Base-by-base conservation (phyloP, 2,888 invertebrate species). In the Platerodrilus igneus region DNA sequence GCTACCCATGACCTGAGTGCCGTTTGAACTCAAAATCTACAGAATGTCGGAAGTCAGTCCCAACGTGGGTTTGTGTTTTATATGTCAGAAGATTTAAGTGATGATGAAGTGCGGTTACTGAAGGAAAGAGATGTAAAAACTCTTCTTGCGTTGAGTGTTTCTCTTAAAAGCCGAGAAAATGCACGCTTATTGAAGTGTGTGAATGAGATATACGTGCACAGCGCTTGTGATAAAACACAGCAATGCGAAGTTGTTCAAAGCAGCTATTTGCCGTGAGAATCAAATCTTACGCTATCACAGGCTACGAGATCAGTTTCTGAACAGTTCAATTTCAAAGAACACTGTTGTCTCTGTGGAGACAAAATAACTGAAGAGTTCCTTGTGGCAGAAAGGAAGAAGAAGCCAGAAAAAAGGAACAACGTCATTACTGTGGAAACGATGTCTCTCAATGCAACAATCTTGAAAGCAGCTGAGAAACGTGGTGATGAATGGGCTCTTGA, bases 251-350 rank as follows among this genome's bases (percentile, higher is more conserved):
- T 3, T 22, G 22, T 9, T 22, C 3, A 3, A 4, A 3, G 22
- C 22, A 10, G 8, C 8, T 22, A 22, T 22, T 22, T 10, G 22
- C 9, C 22, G 22, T 9, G 22, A 10, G 9, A 10, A 10, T 22
- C 3, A 22, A 8, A 8, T 22, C n/a, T 4, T 10, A 9, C 22
- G 5, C n/a, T 4, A 22, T 4, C 9, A 3, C 4, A 22, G 3
- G 22, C 22, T 10, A 6, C 3, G 8, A 4, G 78, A 18, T 75
- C 63, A 7, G 73, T 72, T 53, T 78, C 77, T 3, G 77, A 70
- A 15, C 80, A 68, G 55, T 81, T 77, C 14, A 73, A 72, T 56
- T 84, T 83, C 31, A 83, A 63, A 22, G 30, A 37, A 18, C 37
- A 37, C 14, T 36, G 36, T 18, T 36, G 14, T 29, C 5, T 37